Percentiles rank a stretch among this genome's conserved stretches.
phyloP scores from a whole-genome alignment of 2,888 invertebrate species.

The Gastracanthus pulcherrimus region DNA sequence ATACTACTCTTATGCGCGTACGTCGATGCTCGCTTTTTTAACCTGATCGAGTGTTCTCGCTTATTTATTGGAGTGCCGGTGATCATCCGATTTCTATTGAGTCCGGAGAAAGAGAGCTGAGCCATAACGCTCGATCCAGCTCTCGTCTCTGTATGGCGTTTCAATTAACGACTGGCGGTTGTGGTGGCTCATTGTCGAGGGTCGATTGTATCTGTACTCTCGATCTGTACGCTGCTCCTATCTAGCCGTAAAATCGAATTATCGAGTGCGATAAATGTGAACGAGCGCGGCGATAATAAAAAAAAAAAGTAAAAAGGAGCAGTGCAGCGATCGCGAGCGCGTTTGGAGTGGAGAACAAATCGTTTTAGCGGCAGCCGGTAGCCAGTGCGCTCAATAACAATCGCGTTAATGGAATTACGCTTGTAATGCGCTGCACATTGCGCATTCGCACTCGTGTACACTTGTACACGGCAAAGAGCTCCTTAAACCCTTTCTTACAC shows the following conservation, averaged over 20 bases:
- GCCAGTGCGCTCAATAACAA: neutral
- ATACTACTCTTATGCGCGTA: neutral
- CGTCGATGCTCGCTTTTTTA: neutral
- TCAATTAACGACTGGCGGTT: slow-evolving; percentile 26
- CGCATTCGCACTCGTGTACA: neutral
- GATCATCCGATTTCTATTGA: slow-evolving; percentile 4
- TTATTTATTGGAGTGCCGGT: neutral
- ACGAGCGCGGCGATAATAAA: slow-evolving; percentile 4
- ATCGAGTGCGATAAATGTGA: slow-evolving; percentile 21
- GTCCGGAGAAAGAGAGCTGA: no score
- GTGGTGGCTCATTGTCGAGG: slow-evolving; percentile 17
- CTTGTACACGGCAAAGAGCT: neutral
- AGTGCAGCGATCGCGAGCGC: neutral
- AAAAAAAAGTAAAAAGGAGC: neutral
- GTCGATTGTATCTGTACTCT: slow-evolving; percentile 30
- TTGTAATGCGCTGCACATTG: neutral
- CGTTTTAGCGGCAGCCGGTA: slow-evolving; percentile 16
- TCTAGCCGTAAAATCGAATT: slow-evolving; percentile 37
- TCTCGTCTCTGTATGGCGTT: neutral
- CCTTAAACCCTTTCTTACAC: neutral
- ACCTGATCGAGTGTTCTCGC: neutral
- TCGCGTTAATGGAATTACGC: slow-evolving; percentile 23
- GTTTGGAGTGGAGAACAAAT: neutral
- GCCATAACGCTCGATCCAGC: neutral
- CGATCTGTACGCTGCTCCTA: slow-evolving; percentile 2